Evolutionary conservation across 2,888 invertebrate genomes (phyloP).

Genomic region (Acrobasis suavella): DNA sequence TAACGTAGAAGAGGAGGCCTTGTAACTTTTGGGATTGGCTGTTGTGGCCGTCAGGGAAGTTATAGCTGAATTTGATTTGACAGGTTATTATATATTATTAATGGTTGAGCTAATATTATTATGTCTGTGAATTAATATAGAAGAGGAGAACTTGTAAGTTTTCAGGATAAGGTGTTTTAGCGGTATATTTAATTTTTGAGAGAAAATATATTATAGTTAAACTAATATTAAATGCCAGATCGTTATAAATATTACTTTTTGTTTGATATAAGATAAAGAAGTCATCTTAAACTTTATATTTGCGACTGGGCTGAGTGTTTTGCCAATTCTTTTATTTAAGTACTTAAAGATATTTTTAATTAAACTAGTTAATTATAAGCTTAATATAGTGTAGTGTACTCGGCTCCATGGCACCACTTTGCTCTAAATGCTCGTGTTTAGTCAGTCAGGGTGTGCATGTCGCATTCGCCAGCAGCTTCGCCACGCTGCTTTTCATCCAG

Average conservation of each 20-base stretch:
- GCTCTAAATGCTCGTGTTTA: constrained; percentile 70
- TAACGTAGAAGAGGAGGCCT: constrained; percentile 29
- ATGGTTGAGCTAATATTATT: not conserved
- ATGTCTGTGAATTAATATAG: not conserved
- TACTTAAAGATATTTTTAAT: constrained; percentile 5
- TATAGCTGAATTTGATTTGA: too few relatives aligned
- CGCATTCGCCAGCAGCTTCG: constrained; percentile 32
- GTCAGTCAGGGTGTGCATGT: constrained; percentile 57
- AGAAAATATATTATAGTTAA: too few relatives aligned
- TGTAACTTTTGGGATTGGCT: not conserved
- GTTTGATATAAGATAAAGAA: too few relatives aligned
- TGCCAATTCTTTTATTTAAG: too few relatives aligned
- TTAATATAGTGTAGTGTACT: constrained; percentile 51
- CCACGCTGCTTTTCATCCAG: constrained; percentile 9
- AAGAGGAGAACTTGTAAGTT: not conserved
- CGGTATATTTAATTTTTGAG: too few relatives aligned
- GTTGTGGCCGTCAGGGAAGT: not conserved
- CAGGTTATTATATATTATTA: too few relatives aligned
- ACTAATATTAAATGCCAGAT: too few relatives aligned
- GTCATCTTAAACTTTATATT: too few relatives aligned
- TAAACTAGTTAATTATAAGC: constrained; percentile 35
- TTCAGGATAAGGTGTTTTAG: not conserved
- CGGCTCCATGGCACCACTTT: constrained; percentile 80
- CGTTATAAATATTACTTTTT: too few relatives aligned
- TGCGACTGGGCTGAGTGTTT: too few relatives aligned